These are phyloP conservation scores for Kryptolebias marmoratus DNA, from an alignment of 2,113 vertebrate genomes.

Conservation along the genomic window DNA sequence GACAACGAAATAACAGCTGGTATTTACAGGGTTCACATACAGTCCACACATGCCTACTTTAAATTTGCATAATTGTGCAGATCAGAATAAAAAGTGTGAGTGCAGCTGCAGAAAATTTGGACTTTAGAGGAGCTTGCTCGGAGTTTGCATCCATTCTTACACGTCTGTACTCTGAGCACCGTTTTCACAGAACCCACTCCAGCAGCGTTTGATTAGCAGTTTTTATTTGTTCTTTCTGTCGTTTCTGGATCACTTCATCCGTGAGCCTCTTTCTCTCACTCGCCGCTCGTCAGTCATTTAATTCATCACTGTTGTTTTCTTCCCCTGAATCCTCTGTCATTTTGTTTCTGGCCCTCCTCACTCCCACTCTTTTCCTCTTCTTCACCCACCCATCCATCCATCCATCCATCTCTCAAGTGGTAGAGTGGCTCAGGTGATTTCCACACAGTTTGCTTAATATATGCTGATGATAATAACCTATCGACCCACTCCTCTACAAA, in stretches of 20 bases:
- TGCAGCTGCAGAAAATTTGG: slow-evolving; percentile 5
- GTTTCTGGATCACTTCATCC: slow-evolving; percentile 22
- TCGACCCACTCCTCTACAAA: slow-evolving; percentile 66
- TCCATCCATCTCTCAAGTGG: slow-evolving; percentile 40
- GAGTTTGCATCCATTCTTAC: slow-evolving; percentile 30
- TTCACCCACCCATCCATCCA: slow-evolving; percentile 21
- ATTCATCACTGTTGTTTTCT: slow-evolving; percentile 45
- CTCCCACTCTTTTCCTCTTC: slow-evolving; percentile 6
- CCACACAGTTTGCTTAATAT: slow-evolving; percentile 67
- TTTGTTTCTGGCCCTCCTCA: slow-evolving; percentile 6
- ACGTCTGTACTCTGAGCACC: slow-evolving; percentile 20
- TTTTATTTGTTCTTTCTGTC: slow-evolving; percentile 41
- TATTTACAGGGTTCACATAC: slow-evolving; percentile 9
- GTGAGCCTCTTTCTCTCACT: slow-evolving; percentile 14
- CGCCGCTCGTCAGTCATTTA: slow-evolving; percentile 19
- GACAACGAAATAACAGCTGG: slow-evolving; percentile 19
- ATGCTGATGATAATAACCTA: slow-evolving; percentile 73
- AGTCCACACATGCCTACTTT: neutral
- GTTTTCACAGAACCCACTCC: slow-evolving; percentile 41
- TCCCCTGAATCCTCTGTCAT: slow-evolving; percentile 4
- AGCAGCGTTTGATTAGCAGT: neutral
- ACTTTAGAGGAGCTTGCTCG: slow-evolving; percentile 8
- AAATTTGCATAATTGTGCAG: slow-evolving; percentile 51
- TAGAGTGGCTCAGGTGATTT: slow-evolving; percentile 63
- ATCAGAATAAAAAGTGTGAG: slow-evolving; percentile 36